A percentile compares a stretch with the other conserved stretches of the same genome.
Evolutionary conservation across 2,797 vertebrate genomes (phyloP).

Genomic region (Cryptoprocta ferox): DNA sequence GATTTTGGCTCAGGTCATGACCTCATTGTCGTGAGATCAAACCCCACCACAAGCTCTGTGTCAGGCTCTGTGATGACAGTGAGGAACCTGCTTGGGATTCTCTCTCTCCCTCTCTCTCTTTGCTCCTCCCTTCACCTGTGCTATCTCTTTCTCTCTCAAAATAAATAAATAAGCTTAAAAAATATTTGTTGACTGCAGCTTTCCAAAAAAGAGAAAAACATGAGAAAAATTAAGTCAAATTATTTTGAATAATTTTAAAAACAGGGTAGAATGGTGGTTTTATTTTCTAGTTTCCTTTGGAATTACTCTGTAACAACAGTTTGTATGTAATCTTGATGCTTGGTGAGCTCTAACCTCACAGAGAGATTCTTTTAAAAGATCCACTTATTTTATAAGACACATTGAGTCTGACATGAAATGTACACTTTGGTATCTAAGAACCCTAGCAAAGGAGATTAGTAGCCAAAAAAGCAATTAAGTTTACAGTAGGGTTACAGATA

Average conservation of each 20-base stretch:
- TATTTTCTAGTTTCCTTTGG: conserved; percentile 33
- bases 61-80: no score
- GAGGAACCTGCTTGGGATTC: no score
- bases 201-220: conserved; percentile 4
- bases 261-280: neutral
- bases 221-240: neutral
- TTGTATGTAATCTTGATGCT: conserved; percentile 4
- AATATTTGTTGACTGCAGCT: neutral
- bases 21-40: no score
- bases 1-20: no score
- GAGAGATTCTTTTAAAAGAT: conserved; percentile 55
- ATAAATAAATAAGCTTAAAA: neutral
- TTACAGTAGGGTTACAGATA: conserved; percentile 69
- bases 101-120: no score
- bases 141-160: no score
- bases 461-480: conserved; percentile 76
- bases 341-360: neutral
- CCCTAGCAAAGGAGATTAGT: conserved; percentile 66
- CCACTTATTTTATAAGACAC: conserved; percentile 49
- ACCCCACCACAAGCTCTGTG: no score
- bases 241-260: conserved; percentile 45
- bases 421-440: conserved; percentile 65
- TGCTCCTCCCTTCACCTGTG: no score
- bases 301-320: conserved; percentile 21
- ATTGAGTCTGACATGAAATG: conserved; percentile 51